A percentile compares a stretch with the other conserved stretches of the same genome.
Conservation (phyloP, 37 sponge, comb jelly and placozoan genomes). For the Theonella swinhoei region DNA sequence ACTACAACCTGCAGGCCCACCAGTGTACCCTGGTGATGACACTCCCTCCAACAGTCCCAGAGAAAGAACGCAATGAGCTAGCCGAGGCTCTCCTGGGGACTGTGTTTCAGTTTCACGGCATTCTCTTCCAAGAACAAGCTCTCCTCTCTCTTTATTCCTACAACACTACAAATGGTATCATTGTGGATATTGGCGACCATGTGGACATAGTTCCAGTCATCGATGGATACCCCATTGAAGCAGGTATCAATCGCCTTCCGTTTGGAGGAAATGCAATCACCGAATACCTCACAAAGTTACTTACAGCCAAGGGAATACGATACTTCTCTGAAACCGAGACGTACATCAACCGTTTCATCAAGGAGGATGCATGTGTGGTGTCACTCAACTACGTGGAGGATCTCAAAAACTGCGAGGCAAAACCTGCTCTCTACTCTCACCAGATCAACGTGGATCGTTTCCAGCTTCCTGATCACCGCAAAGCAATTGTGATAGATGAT, state of each 20-base stretch:
- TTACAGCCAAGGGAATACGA: conserved; percentile 64
- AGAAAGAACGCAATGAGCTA: conserved; percentile 40
- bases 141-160: conserved; percentile 80
- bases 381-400: conserved; percentile 60
- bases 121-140: conserved; percentile 74
- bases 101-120: conserved; percentile 26
- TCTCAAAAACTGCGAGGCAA: conserved; percentile 15
- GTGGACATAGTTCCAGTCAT: conserved; percentile 75
- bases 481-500: conserved; percentile 54
- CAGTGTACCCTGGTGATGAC: conserved; percentile 38
- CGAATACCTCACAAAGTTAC: conserved; percentile 62
- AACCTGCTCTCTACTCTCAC: conserved; percentile 37
- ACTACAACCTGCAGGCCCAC: conserved; percentile 39
- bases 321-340: conserved; percentile 84
- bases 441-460: conserved; percentile 68
- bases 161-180: conserved; percentile 71
- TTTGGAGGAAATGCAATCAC: conserved; percentile 76
- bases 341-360: conserved; percentile 74
- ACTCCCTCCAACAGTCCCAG: conserved; percentile 44
- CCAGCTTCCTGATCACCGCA: conserved; percentile 73
- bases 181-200: conserved; percentile 82
- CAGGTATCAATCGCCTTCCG: conserved; percentile 52
- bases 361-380: conserved; percentile 72
- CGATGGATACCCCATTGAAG: conserved; percentile 71
- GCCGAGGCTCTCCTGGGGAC: conserved; percentile 50